Base-by-base conservation (phyloP, 2,888 invertebrate species). In the Oasisia sp. region DNA sequence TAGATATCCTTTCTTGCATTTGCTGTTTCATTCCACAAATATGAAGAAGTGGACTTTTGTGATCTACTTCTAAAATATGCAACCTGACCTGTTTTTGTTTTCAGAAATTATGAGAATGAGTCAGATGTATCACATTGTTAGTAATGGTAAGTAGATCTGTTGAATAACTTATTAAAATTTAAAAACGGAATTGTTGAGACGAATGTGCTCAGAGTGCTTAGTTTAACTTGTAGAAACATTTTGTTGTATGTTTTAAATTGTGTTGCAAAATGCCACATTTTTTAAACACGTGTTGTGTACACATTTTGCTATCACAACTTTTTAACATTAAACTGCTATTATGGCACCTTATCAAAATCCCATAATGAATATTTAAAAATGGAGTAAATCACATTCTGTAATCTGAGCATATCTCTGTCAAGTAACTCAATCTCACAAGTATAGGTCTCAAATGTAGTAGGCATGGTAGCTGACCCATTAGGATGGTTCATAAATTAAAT, bases 121-220 rank as follows among this genome's bases (percentile, higher is more conserved):
- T 50, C 91, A 92, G 56, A 95, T 96, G 95, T 95, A 95, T 92
- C 95, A 95, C 92, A 94, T 95, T 92, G 94, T 96, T n/a, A 94
- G 95, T 91, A 94, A 95, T 94, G 96, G 96, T 96, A 94, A 94
- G 94, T 93, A 92, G 45, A 91, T 50, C 58, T 50, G 11, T 9
- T 14, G 91, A 11, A 14, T 91, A 38, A 92, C 11, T 45, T 14
- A 74, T 27, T 74, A 27, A 74, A 1, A 74, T 74, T 27, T 19
- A 74, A 27, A 74, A 27, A 74, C 27, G n/a, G 74, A n/a, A 19
- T 27, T 27, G 58, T 92, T 27, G 32, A 50, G 27, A 74, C 32
- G 50, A 27, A 8, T 50, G 14, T 27, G 74, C 27, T 74, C 7
- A 56, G 56, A 14, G 56, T 56, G 56, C 19, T 11, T 56, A 56